A percentile compares a stretch with the other conserved stretches of the same genome.
These are phyloP conservation scores for Allolobophora icterica DNA, from an alignment of 2,888 invertebrate genomes.

Conservation along the genomic window DNA sequence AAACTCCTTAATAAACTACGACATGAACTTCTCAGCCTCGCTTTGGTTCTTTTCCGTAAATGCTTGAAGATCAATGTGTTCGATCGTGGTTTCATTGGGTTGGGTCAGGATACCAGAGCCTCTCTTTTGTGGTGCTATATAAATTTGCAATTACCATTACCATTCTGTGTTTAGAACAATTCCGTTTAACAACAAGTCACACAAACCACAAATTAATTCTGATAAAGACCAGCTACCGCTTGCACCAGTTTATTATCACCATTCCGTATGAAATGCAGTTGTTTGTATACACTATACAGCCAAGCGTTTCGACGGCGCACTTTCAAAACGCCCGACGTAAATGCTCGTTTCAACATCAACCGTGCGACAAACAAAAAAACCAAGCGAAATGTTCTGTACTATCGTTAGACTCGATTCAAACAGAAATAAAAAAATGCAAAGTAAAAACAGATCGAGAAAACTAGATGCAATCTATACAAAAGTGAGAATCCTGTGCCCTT, in stretches of 20 bases:
- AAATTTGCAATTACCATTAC: too few relatives aligned
- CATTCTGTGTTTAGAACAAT: too few relatives aligned
- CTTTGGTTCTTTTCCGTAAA: too few relatives aligned
- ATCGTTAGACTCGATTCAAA: not conserved
- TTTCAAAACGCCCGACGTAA: too few relatives aligned
- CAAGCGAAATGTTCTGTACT: not conserved
- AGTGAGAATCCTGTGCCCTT: not conserved
- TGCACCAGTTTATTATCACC: not conserved
- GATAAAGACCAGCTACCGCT: not conserved
- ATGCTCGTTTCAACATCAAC: conserved; percentile 4
- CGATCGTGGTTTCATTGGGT: too few relatives aligned
- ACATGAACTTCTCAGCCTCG: too few relatives aligned
- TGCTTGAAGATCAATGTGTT: too few relatives aligned
- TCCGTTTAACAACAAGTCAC: too few relatives aligned
- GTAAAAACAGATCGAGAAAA: not conserved
- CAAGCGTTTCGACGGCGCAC: not conserved
- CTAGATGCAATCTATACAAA: not conserved
- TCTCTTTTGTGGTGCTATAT: too few relatives aligned
- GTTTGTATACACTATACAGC: not conserved
- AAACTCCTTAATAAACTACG: too few relatives aligned
- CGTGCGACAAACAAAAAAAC: not conserved
- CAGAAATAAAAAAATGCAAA: not conserved
- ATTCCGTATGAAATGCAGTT: not conserved
- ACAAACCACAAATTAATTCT: not conserved
- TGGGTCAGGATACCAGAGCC: too few relatives aligned